Evolutionary conservation across 2,888 invertebrate species (phyloP).

Genomic region (Chironomus riparius): DNA sequence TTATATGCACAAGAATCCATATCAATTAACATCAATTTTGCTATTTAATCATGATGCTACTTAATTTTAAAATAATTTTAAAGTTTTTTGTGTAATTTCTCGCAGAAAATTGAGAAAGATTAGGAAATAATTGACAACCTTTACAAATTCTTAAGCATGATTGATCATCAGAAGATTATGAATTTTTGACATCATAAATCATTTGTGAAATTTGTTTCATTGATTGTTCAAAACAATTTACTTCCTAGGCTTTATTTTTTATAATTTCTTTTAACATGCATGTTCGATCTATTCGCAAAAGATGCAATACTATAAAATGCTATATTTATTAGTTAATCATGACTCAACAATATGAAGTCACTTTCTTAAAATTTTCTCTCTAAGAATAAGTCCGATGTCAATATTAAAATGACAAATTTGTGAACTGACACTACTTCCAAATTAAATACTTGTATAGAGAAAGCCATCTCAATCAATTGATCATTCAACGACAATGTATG

Average conservation of each 20-base stretch:
- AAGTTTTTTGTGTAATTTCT: too few species aligned
- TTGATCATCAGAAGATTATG: not conserved
- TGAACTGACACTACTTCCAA: too few species aligned
- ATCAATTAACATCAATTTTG: too few species aligned
- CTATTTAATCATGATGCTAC: too few species aligned
- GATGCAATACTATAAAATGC: not conserved
- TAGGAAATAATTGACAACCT: not conserved
- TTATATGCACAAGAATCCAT: not conserved
- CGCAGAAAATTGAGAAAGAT: not conserved
- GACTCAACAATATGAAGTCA: not conserved
- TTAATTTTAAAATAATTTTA: too few species aligned
- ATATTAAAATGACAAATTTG: too few species aligned
- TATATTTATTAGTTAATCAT: not conserved
- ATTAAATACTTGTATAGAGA: too few species aligned
- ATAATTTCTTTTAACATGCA: not conserved
- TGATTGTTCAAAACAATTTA: not conserved
- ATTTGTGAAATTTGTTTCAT: not conserved
- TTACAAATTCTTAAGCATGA: not conserved
- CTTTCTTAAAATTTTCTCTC: not conserved
- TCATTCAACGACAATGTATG: too few species aligned
- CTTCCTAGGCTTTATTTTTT: not conserved
- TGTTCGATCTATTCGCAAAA: not conserved
- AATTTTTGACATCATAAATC: slow-evolving; percentile 3
- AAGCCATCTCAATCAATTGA: too few species aligned
- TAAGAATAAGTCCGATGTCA: too few species aligned